Base-by-base conservation (phyloP, 2,888 invertebrate genomes). In the Dasypolia templi region DNA sequence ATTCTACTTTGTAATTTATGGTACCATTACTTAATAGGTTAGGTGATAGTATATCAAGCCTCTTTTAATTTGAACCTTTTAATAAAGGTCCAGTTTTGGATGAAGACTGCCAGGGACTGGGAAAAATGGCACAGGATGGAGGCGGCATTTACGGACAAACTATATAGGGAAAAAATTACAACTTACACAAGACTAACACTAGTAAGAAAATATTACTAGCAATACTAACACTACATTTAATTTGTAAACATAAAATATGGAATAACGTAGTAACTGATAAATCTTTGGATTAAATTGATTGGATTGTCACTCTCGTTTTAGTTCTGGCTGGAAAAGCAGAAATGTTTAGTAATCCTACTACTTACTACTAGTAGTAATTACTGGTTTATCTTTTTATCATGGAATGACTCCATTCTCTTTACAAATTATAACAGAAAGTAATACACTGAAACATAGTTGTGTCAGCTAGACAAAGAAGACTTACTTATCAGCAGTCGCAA, bases 1-100 rank as follows among this genome's bases (percentile, higher is more conserved):
- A 29, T 64, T 64, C 0, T 55, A 32, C n/a, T 79, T 71, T 55
- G 35, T 61, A 14, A 49, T 61, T 62, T 67, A 66, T 61, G 35
- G n/a, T 32, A 42, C 11, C 11, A 26, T 29, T 68, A 32, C n/a
- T 39, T 26, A 35, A 42, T 29, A 39, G 26, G 44, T 49, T 22
- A 39, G 17, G 32, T 22, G 19, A 22, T 19, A 39, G 26, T 51
- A 32, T 17, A 4, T 32, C 17, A 63, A 32, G 46, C 12, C 11
- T 29, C 46, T 46, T 63, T 14, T 32, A 2, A 63, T 63, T 62
- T 44, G 22, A n/a, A 22, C 29, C 7, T 26, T 26, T 19, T 51
- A n/a, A 35, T 19, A 7, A 51, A n/a, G 51, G n/a, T 53, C 26
- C 12, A 53, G 53, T 53, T 26, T 26, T 14, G 14, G 2, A 53